Base-by-base conservation (phyloP, 2,888 invertebrate species). In the Pyrrhia umbra region DNA sequence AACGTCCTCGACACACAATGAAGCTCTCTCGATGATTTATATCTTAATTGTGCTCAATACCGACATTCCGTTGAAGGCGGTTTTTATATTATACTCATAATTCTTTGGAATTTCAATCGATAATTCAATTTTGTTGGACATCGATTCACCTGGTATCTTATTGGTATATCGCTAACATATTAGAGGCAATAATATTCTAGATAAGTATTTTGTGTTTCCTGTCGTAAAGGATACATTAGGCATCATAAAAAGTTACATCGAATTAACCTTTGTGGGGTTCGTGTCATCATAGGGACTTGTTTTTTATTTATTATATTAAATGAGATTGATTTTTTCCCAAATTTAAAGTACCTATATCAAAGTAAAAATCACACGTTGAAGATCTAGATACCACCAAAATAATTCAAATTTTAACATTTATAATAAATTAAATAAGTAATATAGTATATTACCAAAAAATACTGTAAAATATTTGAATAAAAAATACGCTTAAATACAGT, bases 1-100 rank as follows among this genome's bases (percentile, higher is more conserved):
- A 94, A 93, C 94, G 93, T 92, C 87, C 95, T 94, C 85, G 82
- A 72, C 80, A 83, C 85, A 94, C 93, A 94, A 94, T 89, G 86
- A 79, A 74, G 82, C 69, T 80, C 88, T 86, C 88, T 88, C 84
- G 91, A 95, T 95, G 95, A 95, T 95, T 94, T 95, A 95, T 94
- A 80, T 92, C 92, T 94, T 92, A 92, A 94, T 93, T 92, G 90
- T 91, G 79, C 81, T 82, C 79, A 74, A 86, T 88, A 83, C 83
- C 85, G 83, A 85, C 85, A 87, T 92, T 87, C 89, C 88, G 81
- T 85, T 87, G 83, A 85, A 90, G 87, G 86, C 84, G 82, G 81
- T 86, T 87, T 85, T 86, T 87, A 82, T 88, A 88, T 89, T 89
- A 86, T 85, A 83, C 81, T 85, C 87, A 91, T 90, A 88, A 86